These are phyloP conservation scores for Intellagama lesueurii DNA, from an alignment of 2,797 vertebrate species.

Conservation along the genomic window DNA sequence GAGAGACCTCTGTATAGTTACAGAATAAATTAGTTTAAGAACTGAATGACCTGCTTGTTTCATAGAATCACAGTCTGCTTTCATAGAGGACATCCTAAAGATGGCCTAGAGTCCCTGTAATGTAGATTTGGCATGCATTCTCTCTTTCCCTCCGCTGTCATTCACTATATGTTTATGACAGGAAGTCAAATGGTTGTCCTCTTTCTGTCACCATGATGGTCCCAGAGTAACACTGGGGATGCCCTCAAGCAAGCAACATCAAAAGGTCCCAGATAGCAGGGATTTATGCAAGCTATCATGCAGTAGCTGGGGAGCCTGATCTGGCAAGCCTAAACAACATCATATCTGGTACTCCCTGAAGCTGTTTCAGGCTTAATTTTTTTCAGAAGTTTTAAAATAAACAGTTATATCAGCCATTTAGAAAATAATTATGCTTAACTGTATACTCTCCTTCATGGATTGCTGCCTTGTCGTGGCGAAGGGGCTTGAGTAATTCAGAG, in stretches of 20 bases:
- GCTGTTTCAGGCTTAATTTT: neutral
- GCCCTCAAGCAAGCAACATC: neutral
- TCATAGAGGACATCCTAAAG: neutral
- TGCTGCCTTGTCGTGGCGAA: too few species aligned
- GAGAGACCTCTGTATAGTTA: neutral
- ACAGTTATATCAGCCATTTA: neutral
- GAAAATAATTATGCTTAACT: neutral
- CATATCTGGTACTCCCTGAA: neutral
- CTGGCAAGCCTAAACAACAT: neutral
- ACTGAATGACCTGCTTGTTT: neutral
- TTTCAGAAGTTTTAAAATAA: neutral
- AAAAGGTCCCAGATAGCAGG: neutral
- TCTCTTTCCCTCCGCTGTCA: neutral
- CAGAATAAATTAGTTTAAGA: neutral
- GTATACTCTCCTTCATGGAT: neutral
- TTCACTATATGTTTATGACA: neutral
- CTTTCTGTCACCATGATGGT: slow-evolving; percentile 14
- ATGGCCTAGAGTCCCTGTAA: neutral
- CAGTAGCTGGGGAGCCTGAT: neutral
- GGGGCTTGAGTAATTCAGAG: too few species aligned
- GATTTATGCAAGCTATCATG: neutral
- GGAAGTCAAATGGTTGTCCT: neutral
- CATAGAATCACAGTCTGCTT: neutral
- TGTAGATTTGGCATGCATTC: neutral
- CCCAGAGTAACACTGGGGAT: neutral